Conservation (phyloP, 2,797 vertebrate species). For the Sternotherus odoratus region DNA sequence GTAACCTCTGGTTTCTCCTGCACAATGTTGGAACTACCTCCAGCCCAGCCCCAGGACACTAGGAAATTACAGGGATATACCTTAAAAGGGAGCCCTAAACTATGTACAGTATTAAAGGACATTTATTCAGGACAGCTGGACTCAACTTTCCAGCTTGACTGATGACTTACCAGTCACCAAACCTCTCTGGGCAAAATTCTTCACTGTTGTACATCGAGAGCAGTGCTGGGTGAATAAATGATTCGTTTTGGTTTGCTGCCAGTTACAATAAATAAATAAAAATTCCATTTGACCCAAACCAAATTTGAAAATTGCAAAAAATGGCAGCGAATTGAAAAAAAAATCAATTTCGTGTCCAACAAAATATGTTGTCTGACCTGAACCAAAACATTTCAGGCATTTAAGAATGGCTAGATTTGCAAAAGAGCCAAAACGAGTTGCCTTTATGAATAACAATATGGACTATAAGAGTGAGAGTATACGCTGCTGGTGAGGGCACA, state of each 20-base stretch:
- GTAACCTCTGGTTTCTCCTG: neutral
- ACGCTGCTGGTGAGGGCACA: too few relatives aligned
- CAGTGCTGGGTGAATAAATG: neutral
- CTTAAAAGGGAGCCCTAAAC: neutral
- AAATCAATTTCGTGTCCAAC: neutral
- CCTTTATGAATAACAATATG: too few relatives aligned
- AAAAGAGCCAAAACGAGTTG: too few relatives aligned
- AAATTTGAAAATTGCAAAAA: neutral
- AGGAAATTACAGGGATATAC: neutral
- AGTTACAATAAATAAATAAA: neutral
- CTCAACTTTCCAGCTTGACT: neutral
- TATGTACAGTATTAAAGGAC: neutral
- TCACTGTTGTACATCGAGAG: neutral
- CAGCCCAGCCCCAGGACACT: rapidly evolving
- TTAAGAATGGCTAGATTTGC: too few relatives aligned
- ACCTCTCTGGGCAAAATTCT: neutral
- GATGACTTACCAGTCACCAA: neutral
- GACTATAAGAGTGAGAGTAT: too few relatives aligned
- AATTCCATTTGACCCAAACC: neutral
- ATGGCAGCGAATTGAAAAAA: neutral
- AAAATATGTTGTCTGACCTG: neutral
- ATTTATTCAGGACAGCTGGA: neutral
- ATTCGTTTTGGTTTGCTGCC: neutral
- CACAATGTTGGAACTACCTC: neutral
- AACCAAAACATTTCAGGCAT: neutral